A percentile compares a stretch with the other conserved stretches of the same genome.
phyloP scores from a whole-genome alignment of 2,113 vertebrate genomes.

The Phaethornis superciliosus region DNA sequence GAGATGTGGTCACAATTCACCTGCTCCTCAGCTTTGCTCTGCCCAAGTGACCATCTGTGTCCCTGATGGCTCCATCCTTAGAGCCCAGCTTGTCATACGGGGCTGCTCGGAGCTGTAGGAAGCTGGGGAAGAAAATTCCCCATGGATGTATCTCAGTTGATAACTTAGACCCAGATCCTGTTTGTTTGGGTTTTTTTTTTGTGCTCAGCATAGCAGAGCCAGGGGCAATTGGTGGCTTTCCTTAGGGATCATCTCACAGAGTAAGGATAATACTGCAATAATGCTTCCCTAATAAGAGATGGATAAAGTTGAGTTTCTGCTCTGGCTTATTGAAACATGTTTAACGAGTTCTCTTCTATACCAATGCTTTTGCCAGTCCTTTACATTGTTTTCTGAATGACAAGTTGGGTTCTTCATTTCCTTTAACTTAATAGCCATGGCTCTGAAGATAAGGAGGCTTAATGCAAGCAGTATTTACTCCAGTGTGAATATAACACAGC shows the following conservation, averaged over 20 bases:
- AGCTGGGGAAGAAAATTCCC: not conserved
- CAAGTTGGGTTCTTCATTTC: not conserved
- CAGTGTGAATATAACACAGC: not conserved
- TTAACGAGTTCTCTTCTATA: not conserved
- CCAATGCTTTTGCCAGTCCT: not conserved
- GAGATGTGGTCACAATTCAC: not conserved
- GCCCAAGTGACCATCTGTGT: accelerated
- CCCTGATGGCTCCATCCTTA: not conserved
- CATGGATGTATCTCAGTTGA: not conserved
- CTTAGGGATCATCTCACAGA: not conserved
- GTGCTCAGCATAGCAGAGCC: not conserved
- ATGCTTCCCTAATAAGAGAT: not conserved
- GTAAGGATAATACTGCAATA: not conserved
- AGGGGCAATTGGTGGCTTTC: not conserved
- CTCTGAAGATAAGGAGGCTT: not conserved
- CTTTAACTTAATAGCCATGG: not conserved
- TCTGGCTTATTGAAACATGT: not conserved
- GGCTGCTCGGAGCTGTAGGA: not conserved
- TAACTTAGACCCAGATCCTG: not conserved
- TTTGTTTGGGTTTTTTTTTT: not conserved
- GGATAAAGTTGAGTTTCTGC: not conserved
- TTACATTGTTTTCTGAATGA: not conserved
- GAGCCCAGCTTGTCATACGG: accelerated
- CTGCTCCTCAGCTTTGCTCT: not conserved
- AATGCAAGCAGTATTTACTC: not conserved